Base-by-base conservation (phyloP, 2,113 vertebrate species). In the Drymodes brunneopygia region DNA sequence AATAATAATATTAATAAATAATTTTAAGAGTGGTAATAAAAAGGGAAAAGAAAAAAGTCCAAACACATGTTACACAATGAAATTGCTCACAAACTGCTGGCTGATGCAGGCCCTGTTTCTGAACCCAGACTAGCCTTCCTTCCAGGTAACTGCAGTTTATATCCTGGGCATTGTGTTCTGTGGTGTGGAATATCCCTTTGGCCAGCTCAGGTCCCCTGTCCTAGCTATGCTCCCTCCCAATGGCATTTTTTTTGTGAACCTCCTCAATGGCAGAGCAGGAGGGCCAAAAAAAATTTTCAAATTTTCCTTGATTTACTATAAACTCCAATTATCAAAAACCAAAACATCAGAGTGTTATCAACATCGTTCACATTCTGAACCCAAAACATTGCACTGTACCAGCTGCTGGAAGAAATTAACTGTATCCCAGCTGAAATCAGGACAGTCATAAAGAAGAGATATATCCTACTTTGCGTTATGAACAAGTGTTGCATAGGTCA, bases 261-360 rank as follows among this genome's bases (percentile, higher is more conserved):
- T 54, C 54, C 25, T 69, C 40, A 40, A 7, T 61, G 40, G 15
- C 21, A 82, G 29, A 75, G 29, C 0, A 1, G 25, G 22, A 75
- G 25, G 17, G 17, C 12, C 4, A 53, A 20, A 58, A 69, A 67
- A 36, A 33, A 28, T 14, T 4, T 4, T 60, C 15, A 36, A 33
- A 28, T 14, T 4, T 4, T 60, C 15, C 31, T 56, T 31, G 14
- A 22, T 61, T 42, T 69, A 20, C 25, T 53, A 19, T 56, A 14
- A 54, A 36, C 4, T 54, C 0, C 0, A 69, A 8, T 38, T 35
- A 19, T 3, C 50, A 61, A 60, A 40, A 35, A 3, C 15, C 11
- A 42, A 48, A 47, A 33, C 18, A 42, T 27, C 15, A 42, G 47
- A 40, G 8, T 28, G 7, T 77, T 77, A 27, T 28, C 29, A 48